A percentile compares a stretch with the other conserved stretches of the same genome.
These are phyloP conservation scores for Turritopsis dohrnii DNA, from an alignment of 30 jellyfish, hydroid and myxozoan genomes.

Conservation along the genomic window DNA sequence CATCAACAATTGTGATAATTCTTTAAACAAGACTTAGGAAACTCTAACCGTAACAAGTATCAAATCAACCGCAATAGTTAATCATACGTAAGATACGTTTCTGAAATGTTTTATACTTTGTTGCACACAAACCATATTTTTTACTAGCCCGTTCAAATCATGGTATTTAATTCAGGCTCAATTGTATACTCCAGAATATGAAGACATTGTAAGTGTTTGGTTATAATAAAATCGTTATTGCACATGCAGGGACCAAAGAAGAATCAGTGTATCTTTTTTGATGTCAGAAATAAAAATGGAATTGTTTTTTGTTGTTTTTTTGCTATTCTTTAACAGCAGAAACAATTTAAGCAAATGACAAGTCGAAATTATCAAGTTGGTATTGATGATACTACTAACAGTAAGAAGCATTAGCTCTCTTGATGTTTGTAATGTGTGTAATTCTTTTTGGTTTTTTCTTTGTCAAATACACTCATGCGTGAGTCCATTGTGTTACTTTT, in stretches of 20 bases:
- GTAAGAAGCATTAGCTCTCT: background rate
- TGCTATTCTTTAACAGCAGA: slow-evolving; percentile 18
- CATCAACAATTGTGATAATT: no score
- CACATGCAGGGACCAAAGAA: no score
- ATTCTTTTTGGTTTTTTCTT: background rate
- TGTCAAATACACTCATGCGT: no score
- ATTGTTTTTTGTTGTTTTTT: no score
- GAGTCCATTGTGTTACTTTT: no score
- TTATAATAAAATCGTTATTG: background rate
- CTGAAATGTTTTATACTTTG: no score
- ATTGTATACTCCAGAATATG: slow-evolving; percentile 26
- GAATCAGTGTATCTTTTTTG: no score
- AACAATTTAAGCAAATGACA: slow-evolving; percentile 31
- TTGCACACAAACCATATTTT: background rate
- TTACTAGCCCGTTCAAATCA: slow-evolving; percentile 21
- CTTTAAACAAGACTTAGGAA: no score
- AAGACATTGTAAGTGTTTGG: slow-evolving; percentile 42
- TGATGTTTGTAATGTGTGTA: background rate
- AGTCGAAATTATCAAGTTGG: slow-evolving; percentile 52
- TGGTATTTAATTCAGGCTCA: slow-evolving; percentile 50
- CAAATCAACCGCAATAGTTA: no score
- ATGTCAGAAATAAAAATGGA: no score
- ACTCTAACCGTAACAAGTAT: no score
- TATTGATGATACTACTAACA: slow-evolving; percentile 29
- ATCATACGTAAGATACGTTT: no score